Evolutionary conservation across 1,140 invertebrate species (phyloP).

Genomic region (Caenorhabditis elegans): DNA sequence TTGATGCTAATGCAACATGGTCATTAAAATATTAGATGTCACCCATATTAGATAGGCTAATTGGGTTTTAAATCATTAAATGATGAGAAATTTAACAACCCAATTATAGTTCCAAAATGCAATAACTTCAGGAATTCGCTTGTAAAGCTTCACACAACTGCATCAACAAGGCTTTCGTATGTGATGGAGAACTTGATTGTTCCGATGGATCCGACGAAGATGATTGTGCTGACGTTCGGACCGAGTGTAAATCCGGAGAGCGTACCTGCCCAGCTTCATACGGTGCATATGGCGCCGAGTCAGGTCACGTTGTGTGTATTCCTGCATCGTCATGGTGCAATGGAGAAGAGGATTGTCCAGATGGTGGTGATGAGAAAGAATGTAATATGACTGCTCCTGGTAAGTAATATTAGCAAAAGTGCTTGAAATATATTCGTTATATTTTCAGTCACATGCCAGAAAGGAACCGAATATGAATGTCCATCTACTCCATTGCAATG

Average conservation of each 20-base stretch:
- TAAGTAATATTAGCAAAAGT: not conserved
- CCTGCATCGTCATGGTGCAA: constrained; percentile 48
- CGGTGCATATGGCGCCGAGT: constrained; percentile 49
- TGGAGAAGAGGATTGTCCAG: constrained; percentile 58
- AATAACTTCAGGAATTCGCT: constrained; percentile 59
- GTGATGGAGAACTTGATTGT: constrained; percentile 56
- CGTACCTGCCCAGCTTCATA: not conserved
- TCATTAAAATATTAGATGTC: constrained; percentile 30
- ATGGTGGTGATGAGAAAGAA: constrained; percentile 61
- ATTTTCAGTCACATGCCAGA: constrained; percentile 46
- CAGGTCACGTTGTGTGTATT: constrained; percentile 34
- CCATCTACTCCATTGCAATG: constrained; percentile 50
- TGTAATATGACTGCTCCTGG: constrained; percentile 47
- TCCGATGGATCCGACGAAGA: constrained; percentile 65
- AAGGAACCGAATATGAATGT: constrained; percentile 55
- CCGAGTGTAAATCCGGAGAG: not conserved
- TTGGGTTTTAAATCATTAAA: too few species aligned
- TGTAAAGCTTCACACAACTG: constrained; percentile 59
- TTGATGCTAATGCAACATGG: not conserved
- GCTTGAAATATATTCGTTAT: not conserved
- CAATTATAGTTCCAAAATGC: too few species aligned
- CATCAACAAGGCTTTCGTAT: constrained; percentile 58
- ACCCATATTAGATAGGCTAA: too few species aligned
- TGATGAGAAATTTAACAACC: too few species aligned
- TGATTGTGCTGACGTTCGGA: constrained; percentile 19